Percentiles rank a stretch among this genome's conserved stretches.
Conservation (phyloP, 2,113 vertebrate genomes). For the Crotophaga sulcirostris region DNA sequence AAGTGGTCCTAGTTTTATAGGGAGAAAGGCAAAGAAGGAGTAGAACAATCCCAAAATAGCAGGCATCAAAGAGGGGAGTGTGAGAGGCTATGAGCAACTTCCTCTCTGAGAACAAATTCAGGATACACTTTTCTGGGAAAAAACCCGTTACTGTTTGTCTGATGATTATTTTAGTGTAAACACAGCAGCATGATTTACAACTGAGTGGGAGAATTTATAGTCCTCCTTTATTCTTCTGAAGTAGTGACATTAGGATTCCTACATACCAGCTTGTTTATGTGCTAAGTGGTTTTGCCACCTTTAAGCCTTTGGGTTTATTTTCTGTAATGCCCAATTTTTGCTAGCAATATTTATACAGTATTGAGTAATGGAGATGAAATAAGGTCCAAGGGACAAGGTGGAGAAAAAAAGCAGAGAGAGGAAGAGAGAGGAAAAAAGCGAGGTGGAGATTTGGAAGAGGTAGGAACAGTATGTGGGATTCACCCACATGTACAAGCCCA, state of each 20-base stretch:
- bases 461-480: not conserved
- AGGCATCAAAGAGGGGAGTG: not conserved
- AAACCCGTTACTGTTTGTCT: not conserved
- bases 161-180: slow-evolving; percentile 13
- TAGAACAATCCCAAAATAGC: slow-evolving; percentile 46
- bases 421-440: not conserved
- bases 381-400: not conserved
- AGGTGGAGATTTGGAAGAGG: not conserved
- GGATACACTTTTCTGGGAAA: slow-evolving; percentile 19
- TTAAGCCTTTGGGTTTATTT: not conserved
- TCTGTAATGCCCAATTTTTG: not conserved
- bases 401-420: not conserved
- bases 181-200: slow-evolving; percentile 5
- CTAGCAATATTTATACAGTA: not conserved
- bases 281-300: not conserved
- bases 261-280: not conserved
- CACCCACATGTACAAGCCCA: rapidly evolving
- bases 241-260: not conserved
- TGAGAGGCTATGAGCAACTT: slow-evolving; percentile 22
- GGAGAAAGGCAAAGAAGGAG: not conserved
- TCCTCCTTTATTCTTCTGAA: not conserved
- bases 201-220: not conserved
- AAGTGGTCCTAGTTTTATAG: slow-evolving; percentile 22
- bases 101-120: slow-evolving; percentile 19
- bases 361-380: not conserved